Evolutionary conservation across 2,797 vertebrate genomes (phyloP).

Genomic region (Cyclura pinguis): DNA sequence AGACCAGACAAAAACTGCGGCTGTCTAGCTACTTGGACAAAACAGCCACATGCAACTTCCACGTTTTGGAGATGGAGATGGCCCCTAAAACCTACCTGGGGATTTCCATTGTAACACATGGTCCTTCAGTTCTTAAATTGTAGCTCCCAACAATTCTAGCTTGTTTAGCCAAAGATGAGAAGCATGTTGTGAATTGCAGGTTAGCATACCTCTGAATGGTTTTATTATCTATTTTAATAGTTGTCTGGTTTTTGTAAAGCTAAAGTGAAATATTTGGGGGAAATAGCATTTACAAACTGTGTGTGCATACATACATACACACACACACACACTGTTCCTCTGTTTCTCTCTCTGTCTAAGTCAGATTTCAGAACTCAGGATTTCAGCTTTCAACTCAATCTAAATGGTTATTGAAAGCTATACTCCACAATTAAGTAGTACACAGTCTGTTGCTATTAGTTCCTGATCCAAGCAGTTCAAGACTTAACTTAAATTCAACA

Average conservation of each 20-base stretch:
- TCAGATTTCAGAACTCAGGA: background rate
- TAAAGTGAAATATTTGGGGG: background rate
- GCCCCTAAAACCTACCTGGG: background rate
- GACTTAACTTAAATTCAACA: conserved; percentile 5
- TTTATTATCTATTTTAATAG: background rate
- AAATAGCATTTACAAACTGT: background rate
- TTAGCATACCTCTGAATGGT: background rate
- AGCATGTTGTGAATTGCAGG: background rate
- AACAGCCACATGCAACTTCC: too few species aligned
- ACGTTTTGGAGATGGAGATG: background rate
- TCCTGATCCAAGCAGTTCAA: background rate
- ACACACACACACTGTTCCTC: too few species aligned
- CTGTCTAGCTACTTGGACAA: background rate
- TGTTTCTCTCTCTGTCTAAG: background rate
- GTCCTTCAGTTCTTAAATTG: background rate
- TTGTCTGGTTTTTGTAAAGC: background rate
- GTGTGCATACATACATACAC: too few species aligned
- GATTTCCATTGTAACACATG: too few species aligned
- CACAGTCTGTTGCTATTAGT: background rate
- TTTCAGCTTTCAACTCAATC: background rate
- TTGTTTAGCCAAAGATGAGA: background rate
- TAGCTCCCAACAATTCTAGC: background rate
- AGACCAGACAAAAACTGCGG: background rate
- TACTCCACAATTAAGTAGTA: background rate
- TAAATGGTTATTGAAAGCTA: background rate